Percentiles rank a stretch among this genome's conserved stretches.
Conservation (phyloP, 2,888 invertebrate genomes). For the Nycteola revayana region DNA sequence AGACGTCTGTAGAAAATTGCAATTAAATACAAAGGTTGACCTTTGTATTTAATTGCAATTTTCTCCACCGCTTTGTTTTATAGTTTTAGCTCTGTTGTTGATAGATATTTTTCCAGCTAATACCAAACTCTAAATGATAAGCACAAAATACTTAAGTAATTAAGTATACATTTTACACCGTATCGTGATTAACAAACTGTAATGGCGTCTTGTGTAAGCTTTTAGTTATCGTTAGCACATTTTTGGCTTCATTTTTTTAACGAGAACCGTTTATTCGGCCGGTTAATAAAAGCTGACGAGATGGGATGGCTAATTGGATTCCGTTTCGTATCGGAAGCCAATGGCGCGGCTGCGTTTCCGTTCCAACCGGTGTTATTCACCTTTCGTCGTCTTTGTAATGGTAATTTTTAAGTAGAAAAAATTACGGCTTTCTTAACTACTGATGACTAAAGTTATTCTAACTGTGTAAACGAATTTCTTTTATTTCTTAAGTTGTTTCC, state of each 20-base stretch:
- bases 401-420: slow-evolving; percentile 37
- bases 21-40: slow-evolving; percentile 21
- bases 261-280: slow-evolving; percentile 55
- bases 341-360: slow-evolving; percentile 49
- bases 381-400: slow-evolving; percentile 49
- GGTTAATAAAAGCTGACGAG: slow-evolving; percentile 63
- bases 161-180: slow-evolving; percentile 46
- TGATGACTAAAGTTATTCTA: background rate
- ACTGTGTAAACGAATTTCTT: too few species aligned
- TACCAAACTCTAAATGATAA: too few species aligned
- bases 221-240: slow-evolving; percentile 40
- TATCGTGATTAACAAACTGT: slow-evolving; percentile 51
- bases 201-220: slow-evolving; percentile 55
- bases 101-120: too few species aligned
- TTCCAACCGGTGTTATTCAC: slow-evolving; percentile 49
- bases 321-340: slow-evolving; percentile 66
- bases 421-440: slow-evolving; percentile 15
- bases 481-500: too few species aligned
- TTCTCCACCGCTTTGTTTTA: slow-evolving; percentile 12
- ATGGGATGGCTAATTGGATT: slow-evolving; percentile 73
- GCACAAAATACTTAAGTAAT: too few species aligned
- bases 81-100: slow-evolving; percentile 40
- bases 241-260: slow-evolving; percentile 49
- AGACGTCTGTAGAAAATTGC: slow-evolving; percentile 3
- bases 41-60: slow-evolving; percentile 17